Base-by-base conservation (phyloP, 2,888 invertebrate genomes). In the Carpatolechia fugitivella region DNA sequence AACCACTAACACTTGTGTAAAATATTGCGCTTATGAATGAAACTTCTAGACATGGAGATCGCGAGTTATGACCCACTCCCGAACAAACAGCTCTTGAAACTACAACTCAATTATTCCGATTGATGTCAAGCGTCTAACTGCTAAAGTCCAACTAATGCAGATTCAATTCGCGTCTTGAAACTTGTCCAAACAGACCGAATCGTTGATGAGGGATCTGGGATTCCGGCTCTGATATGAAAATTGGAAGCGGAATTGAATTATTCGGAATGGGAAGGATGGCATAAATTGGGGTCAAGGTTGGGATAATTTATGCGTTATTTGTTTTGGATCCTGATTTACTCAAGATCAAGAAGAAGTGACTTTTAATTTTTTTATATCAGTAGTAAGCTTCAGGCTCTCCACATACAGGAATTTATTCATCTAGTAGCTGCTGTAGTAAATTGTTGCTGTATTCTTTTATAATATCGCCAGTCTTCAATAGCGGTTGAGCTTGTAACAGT, bases 31-130 rank as follows among this genome's bases (percentile, higher is more conserved):
- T n/a, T n/a, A n/a, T n/a, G n/a, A n/a, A n/a, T 6, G 3, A 24
- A 4, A 24, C 3, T 24, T 24, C 24, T 24, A 24, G 6, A 24
- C 6, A 24, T 24, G 24, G 6, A 24, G 24, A 24, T 24, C 24
- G n/a, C 24, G 6, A 24, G 6, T 11, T 8, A 8, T 18, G 18
- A 53, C 41, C 31, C 13, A 5, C 18, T 46, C 6, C 33, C 46
- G 41, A 20, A 38, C 33, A 49, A 49, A 49, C 33, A 13, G 13
- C 41, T n/a, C 14, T 44, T 20, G 14, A 38, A 49, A 54, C 54
- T 52, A 20, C 29, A 41, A 41, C 54, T 54, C 33, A 54, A 54
- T 54, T 54, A 54, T 49, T 49, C 49, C 54, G 33, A 41, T 54
- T 54, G 54, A 49, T 54, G 49, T 38, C 20, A 29, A 46, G 36